phyloP scores from a whole-genome alignment of 2,888 invertebrate genomes.

The Bhutanitis thaidina region DNA sequence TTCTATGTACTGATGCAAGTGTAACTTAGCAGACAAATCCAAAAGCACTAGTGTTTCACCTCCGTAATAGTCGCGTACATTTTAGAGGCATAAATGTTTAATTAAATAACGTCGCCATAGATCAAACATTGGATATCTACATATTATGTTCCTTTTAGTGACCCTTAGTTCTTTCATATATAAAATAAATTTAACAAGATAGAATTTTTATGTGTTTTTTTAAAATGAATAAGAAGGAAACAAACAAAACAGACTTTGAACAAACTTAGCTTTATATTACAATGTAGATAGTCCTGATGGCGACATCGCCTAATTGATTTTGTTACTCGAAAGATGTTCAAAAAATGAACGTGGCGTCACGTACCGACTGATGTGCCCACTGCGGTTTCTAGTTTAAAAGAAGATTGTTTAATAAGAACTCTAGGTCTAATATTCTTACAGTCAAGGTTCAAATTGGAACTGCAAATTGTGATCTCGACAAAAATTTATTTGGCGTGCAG shows the following conservation, averaged over 20 bases:
- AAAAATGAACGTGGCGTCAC: slow-evolving; percentile 49
- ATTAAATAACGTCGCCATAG: too few species aligned
- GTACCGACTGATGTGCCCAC: slow-evolving; percentile 32
- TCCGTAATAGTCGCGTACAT: too few species aligned
- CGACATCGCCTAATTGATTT: slow-evolving; percentile 60
- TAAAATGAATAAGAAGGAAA: neutral
- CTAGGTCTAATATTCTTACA: neutral
- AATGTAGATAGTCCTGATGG: neutral
- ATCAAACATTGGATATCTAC: too few species aligned
- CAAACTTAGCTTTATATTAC: neutral
- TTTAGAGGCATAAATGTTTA: too few species aligned
- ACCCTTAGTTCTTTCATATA: too few species aligned
- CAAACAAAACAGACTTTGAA: neutral
- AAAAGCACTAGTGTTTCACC: too few species aligned
- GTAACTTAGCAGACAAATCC: too few species aligned
- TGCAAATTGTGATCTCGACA: slow-evolving; percentile 4
- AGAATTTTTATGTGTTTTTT: too few species aligned
- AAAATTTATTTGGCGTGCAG: slow-evolving; percentile 27
- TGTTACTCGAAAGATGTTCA: slow-evolving; percentile 54
- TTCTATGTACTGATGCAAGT: too few species aligned
- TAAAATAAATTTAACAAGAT: too few species aligned
- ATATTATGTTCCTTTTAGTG: too few species aligned
- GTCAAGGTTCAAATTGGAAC: slow-evolving; percentile 31
- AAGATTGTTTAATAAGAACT: neutral
- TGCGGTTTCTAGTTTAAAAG: slow-evolving; percentile 16